Base-by-base conservation (phyloP, 2,888 invertebrate species). In the Thelaira solivaga region DNA sequence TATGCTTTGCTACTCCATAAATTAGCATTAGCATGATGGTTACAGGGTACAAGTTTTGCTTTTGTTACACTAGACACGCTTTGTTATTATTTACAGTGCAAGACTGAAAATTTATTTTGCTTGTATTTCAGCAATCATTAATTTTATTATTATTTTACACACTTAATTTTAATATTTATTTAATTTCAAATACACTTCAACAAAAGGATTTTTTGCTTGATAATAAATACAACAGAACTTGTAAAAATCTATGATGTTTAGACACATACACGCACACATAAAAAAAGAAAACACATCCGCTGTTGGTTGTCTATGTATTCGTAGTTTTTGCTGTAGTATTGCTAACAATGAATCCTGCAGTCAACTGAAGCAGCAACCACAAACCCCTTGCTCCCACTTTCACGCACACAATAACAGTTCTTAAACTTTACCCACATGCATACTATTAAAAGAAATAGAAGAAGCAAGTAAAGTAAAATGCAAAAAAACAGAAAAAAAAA, bases 271-370 rank as follows among this genome's bases (percentile, higher is more conserved):
- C 34, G 43, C 47, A 34, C 8, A 39, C 36, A 53, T 20, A 47
- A 13, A 4, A n/a, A n/a, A 16, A 53, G 22, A 45, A 22, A 26
- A 18, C 49, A 53, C 64, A 51, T 72, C 73, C 73, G 64, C 62
- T 78, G 65, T 62, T 69, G 45, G 24, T 68, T 77, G 34, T 72
- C 45, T 61, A 39, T 62, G 62, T 13, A 31, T 26, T 65, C n/a
- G n/a, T n/a, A n/a, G n/a, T 26, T 24, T 45, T 24, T 43, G 49
- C 34, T 41, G 36, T 24, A n/a, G n/a, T 53, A 65, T 36, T 36
- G 43, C n/a, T 41, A 47, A 16, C 69, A 29, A 47, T 22, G 22
- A 5, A 55, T 65, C 41, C 67, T 72, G 55, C 59, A 20, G 67
- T 47, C 31, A 24, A 31, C 51, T 24, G 39, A 29, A 16, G 20